These are phyloP conservation scores for Mugil cephalus DNA, from an alignment of 2,113 vertebrate genomes.

Conservation along the genomic window DNA sequence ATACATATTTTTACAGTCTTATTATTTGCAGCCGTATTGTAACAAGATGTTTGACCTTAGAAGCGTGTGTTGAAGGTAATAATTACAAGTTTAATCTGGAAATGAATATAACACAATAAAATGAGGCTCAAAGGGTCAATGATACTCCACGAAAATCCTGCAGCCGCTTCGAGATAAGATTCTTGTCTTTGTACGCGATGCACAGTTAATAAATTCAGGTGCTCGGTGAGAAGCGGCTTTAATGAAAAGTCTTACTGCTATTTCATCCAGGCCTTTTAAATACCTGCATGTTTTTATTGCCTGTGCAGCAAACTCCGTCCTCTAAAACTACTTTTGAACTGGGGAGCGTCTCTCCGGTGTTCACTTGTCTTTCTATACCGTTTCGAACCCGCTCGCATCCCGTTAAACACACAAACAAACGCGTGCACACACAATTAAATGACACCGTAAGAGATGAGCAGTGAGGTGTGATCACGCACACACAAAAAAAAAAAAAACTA, in stretches of 20 bases:
- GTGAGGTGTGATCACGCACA: background rate
- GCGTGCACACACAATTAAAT: conserved; percentile 18
- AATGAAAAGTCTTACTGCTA: no score
- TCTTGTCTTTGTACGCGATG: no score
- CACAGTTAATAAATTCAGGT: background rate
- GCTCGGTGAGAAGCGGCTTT: background rate
- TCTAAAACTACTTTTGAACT: background rate
- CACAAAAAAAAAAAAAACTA: background rate
- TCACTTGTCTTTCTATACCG: conserved; percentile 32
- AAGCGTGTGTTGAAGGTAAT: no score
- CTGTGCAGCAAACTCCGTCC: background rate
- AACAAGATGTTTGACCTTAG: no score
- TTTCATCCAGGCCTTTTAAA: background rate
- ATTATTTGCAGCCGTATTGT: no score
- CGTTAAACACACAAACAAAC: conserved; percentile 16
- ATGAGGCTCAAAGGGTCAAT: no score
- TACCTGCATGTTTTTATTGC: no score
- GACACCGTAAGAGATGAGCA: conserved; percentile 35
- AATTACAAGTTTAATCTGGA: no score
- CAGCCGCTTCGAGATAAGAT: no score
- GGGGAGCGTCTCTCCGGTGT: conserved; percentile 1
- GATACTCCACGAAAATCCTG: no score
- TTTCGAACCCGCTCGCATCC: conserved; percentile 33
- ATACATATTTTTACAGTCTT: no score
- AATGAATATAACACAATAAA: no score